A percentile compares a stretch with the other conserved stretches of the same genome.
Conservation (phyloP, 2,888 invertebrate species). For the Drosophila falleni region DNA sequence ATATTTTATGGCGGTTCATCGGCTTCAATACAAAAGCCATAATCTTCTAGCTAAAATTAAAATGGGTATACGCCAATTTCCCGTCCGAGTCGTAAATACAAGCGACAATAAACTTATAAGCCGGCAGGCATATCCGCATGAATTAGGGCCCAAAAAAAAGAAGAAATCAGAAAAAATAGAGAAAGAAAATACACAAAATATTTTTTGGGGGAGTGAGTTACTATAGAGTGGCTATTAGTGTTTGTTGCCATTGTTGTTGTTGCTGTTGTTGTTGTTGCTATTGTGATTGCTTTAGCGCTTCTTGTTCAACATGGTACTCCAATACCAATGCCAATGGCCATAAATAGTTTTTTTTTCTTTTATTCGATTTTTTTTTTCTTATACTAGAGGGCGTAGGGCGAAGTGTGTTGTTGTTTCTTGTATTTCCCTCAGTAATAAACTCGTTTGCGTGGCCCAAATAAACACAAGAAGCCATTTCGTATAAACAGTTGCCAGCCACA, state of each 20-base stretch:
- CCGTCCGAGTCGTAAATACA: slow-evolving; percentile 72
- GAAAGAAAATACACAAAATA: slow-evolving; percentile 54
- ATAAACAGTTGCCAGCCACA: slow-evolving; percentile 57
- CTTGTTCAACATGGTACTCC: slow-evolving; percentile 60
- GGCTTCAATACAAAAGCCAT: slow-evolving; percentile 62
- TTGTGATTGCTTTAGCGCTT: slow-evolving; percentile 69
- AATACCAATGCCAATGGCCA: slow-evolving; percentile 68
- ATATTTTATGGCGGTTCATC: slow-evolving; percentile 31
- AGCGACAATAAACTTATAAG: slow-evolving; percentile 79
- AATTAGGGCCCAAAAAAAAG: slow-evolving; percentile 42
- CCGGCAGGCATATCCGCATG: slow-evolving; percentile 62
- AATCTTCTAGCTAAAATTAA: slow-evolving; percentile 76
- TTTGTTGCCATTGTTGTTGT: slow-evolving; percentile 26
- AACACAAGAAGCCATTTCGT: slow-evolving; percentile 57
- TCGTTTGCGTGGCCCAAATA: slow-evolving; percentile 74
- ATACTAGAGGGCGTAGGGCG: slow-evolving; percentile 23
- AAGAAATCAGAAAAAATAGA: slow-evolving; percentile 19
- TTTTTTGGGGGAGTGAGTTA: slow-evolving; percentile 38
- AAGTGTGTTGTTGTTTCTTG: slow-evolving; percentile 45
- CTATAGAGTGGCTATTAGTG: slow-evolving; percentile 55
- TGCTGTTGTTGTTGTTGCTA: slow-evolving; percentile 45
- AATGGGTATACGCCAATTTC: slow-evolving; percentile 78
- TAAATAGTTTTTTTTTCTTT: slow-evolving; percentile 65
- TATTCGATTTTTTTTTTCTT: background rate
- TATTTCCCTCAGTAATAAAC: slow-evolving; percentile 70